Conservation (phyloP, 2,888 invertebrate species). For the Cataglyphis altisquamis region DNA sequence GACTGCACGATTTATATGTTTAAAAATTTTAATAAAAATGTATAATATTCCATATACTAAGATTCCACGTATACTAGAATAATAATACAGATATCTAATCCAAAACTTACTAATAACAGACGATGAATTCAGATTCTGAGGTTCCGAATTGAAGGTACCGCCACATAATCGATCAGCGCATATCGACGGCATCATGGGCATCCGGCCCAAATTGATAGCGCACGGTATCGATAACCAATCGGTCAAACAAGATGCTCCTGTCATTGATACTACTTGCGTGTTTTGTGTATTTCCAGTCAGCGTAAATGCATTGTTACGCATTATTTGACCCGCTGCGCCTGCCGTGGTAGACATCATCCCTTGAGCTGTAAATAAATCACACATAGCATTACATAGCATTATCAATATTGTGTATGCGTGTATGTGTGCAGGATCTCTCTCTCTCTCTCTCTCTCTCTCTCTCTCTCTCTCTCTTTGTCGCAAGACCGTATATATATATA, state of each 20-base stretch:
- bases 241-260: slow-evolving; percentile 90
- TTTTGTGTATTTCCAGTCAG: slow-evolving; percentile 92
- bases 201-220: slow-evolving; percentile 90
- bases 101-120: slow-evolving; percentile 91
- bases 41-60: not conserved
- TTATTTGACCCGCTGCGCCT: slow-evolving; percentile 42
- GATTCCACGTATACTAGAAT: not conserved
- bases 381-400: not conserved
- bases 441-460: not conserved
- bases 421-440: no score
- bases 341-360: not conserved
- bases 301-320: slow-evolving; percentile 90
- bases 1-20: not conserved
- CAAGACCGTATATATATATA: not conserved
- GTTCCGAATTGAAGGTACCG: slow-evolving; percentile 92
- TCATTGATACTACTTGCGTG: slow-evolving; percentile 89
- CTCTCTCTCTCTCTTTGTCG: no score
- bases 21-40: not conserved
- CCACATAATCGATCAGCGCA: slow-evolving; percentile 95
- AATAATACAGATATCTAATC: not conserved
- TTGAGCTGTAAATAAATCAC: slow-evolving; percentile 20
- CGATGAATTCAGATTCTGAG: slow-evolving; percentile 88
- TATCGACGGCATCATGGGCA: slow-evolving; percentile 87
- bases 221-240: slow-evolving; percentile 95
- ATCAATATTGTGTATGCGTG: not conserved